These are phyloP conservation scores for Hesperophylax magnus DNA, from an alignment of 1,140 invertebrate genomes.

Conservation along the genomic window DNA sequence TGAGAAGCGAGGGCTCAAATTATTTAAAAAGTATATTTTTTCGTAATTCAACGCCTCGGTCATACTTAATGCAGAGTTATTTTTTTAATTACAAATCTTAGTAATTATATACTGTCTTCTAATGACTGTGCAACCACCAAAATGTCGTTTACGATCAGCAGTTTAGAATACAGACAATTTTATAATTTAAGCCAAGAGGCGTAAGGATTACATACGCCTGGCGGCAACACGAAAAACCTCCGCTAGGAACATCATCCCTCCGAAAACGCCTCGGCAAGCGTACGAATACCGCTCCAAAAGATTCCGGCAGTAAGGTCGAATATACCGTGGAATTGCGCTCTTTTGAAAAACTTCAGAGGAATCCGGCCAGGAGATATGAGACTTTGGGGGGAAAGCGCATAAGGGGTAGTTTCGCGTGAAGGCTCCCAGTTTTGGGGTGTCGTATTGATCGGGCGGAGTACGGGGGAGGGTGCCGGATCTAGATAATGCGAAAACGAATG, in stretches of 20 bases:
- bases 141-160: no score
- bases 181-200: not conserved
- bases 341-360: slow-evolving; percentile 22
- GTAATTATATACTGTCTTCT: no score
- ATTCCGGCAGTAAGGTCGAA: slow-evolving; percentile 11
- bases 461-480: slow-evolving; percentile 49
- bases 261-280: not conserved
- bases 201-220: not conserved
- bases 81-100: no score
- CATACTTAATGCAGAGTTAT: no score
- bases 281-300: not conserved
- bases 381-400: slow-evolving; percentile 21
- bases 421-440: slow-evolving; percentile 44
- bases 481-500: slow-evolving; percentile 57
- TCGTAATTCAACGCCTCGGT: no score
- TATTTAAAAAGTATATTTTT: no score
- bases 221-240: slow-evolving; percentile 1
- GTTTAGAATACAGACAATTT: not conserved
- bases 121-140: no score
- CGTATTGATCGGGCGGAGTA: slow-evolving; percentile 55
- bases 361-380: slow-evolving; percentile 16
- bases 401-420: slow-evolving; percentile 44
- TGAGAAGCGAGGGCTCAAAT: no score
- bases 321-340: not conserved
- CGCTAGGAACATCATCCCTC: not conserved